Base-by-base conservation (phyloP, 2,797 vertebrate species). In the Danio tinwini region DNA sequence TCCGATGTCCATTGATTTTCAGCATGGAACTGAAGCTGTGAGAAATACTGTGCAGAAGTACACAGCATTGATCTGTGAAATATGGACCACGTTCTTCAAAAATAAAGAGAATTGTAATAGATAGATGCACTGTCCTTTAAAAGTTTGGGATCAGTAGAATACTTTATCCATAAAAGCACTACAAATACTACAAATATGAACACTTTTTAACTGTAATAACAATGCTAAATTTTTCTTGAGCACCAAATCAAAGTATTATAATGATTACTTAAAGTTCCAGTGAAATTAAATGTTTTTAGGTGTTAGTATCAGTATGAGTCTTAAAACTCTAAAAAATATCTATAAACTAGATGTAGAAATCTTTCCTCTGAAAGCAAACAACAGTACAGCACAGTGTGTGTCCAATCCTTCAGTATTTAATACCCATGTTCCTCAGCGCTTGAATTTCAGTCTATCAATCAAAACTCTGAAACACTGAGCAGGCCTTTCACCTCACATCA, bases 391-490 rank as follows among this genome's bases (percentile, higher is more conserved):
- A 13, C 39, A 63, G 62, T 42, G 19, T 8, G 7, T 55, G 11
- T n/a, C 5, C 37, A 40, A 53, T 53, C 37, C 14, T 12, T 56
- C 10, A 37, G 16, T 39, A 61, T 64, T 56, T 70, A 44, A 69
- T 44, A 45, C n/a, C 42, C 74, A 56, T 1, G 7, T 21, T 62
- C 37, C 39, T 39, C 5, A 14, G 45, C 19, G 42, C 45, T 58
- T 70, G 65, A 4, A 62, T 39, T 59, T 64, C 61, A 73, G 56
- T 37, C 53, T 73, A 53, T 73, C 83, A 58, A 63, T 64, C 73
- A 74, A 76, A 56, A 75, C 17, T 58, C 6, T 49, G 9, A 69
- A 29, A 68, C 16, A 44, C 10, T 5, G 21, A 37, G 55, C 37
- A 69, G 65, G 47, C 21, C 50, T 59, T 55, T 42, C 74, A 55